Evolutionary conservation across 2,797 vertebrate species (phyloP), one percentile per base, ranked within the genome.

Genomic region (Bucorvus abyssinicus): DNA sequence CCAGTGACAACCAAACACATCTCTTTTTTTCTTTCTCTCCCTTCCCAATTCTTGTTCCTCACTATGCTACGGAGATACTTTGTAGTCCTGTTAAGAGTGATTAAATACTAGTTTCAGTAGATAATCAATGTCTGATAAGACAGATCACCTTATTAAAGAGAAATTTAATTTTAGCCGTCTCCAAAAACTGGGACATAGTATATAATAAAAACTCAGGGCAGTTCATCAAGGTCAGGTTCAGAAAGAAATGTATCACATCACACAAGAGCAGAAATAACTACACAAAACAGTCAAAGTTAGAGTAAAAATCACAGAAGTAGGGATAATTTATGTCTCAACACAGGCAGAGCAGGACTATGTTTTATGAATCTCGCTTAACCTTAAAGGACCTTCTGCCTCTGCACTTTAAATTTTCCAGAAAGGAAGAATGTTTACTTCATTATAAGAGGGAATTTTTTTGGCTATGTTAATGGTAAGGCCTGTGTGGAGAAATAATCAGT

Each of bases 71-170:
- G 59, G 90, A 90, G 78, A 94, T 84, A 78, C 38, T 89, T 86
- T 73, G 17, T 61, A 93, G 44, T 84, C 59, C 32, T 84, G 79
- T 86, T 90, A 91, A 86, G n/a, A 75, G 50, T 90, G 83, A 93
- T 96, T 95, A 97, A 93, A 96, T 86, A 90, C 65, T 63, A 69
- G 65, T 93, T 95, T 93, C 94, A 93, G 70, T 78, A 96, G 94
- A 88, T 92, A 96, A 95, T 93, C 95, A 94, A 78, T 78, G 84
- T 92, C 91, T 96, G 36, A 71, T 84, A 68, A 94, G 69, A 97
- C 20, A 91, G 79, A 95, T 97, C 76, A 94, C 73, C 69, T 86
- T 93, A 94, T 91, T 94, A 93, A 95, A 87, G 29, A 87, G 74
- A 89, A 95, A 83, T 45, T 74, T 85, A 94, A 96, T 93, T 95